These are phyloP conservation scores for Actinemys pallida DNA, from an alignment of 2,113 vertebrate species.

Conservation along the genomic window DNA sequence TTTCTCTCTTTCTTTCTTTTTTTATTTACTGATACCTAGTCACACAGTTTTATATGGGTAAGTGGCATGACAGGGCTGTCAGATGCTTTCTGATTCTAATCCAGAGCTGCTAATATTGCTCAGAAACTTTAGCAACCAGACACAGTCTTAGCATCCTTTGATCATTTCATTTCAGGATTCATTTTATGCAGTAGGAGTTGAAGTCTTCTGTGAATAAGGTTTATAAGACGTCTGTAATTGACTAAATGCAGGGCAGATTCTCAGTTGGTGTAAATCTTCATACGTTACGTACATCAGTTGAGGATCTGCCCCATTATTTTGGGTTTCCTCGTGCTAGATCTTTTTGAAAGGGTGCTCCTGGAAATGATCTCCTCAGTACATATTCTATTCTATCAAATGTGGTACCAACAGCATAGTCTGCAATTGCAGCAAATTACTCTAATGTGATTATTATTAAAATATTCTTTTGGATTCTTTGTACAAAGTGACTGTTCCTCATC, in stretches of 20 bases:
- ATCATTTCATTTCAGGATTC: slow-evolving; percentile 62
- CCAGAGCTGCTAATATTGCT: slow-evolving; percentile 43
- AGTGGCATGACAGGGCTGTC: slow-evolving; percentile 37
- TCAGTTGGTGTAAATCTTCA: neutral
- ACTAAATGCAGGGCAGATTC: slow-evolving; percentile 44
- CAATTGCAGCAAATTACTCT: neutral
- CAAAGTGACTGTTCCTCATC: neutral
- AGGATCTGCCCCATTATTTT: neutral
- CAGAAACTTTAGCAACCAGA: slow-evolving; percentile 48
- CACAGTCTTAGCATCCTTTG: slow-evolving; percentile 69
- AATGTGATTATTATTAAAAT: neutral
- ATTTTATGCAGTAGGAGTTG: slow-evolving; percentile 65
- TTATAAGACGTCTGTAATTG: slow-evolving; percentile 23
- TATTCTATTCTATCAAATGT: neutral
- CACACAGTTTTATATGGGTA: neutral
- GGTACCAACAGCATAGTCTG: neutral
- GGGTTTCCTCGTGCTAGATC: neutral
- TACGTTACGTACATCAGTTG: neutral
- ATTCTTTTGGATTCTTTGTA: neutral
- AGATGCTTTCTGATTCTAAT: slow-evolving; percentile 45
- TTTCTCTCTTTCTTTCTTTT: slow-evolving; percentile 49
- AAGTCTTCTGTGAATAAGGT: slow-evolving; percentile 12
- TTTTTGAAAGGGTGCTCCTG: neutral
- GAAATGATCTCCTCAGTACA: neutral
- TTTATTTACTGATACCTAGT: slow-evolving; percentile 35